Conservation (phyloP, 1,140 invertebrate genomes). For the Notospermus geniculatus region DNA sequence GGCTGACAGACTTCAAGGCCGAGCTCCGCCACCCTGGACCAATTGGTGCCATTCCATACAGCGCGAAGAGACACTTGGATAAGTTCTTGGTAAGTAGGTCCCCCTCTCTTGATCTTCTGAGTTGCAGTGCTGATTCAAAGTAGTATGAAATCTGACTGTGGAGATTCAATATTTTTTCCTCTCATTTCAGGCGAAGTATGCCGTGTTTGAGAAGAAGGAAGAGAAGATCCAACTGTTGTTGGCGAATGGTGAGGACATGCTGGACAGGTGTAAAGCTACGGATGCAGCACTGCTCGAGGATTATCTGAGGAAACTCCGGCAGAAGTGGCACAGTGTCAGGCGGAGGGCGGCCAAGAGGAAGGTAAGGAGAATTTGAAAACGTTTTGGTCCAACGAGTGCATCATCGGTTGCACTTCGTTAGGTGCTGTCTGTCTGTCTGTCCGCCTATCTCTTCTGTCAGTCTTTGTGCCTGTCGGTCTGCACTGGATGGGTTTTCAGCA, state of each 20-base stretch:
- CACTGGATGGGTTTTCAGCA: no score
- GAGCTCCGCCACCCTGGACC: conserved; percentile 90
- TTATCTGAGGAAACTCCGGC: conserved; percentile 83
- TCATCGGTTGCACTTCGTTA: no score
- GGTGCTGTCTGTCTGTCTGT: no score
- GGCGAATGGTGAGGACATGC: conserved; percentile 87
- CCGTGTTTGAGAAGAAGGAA: conserved; percentile 85
- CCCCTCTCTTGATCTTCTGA: no score
- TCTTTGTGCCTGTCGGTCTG: no score
- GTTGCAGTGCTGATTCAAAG: no score
- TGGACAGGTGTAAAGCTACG: conserved; percentile 73
- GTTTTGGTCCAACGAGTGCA: no score
- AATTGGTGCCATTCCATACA: conserved; percentile 93
- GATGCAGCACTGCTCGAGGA: conserved; percentile 81
- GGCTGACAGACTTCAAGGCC: conserved; percentile 89
- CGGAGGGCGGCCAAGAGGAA: conserved; percentile 80
- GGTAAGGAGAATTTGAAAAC: conserved; percentile 31
- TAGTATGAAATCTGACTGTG: no score
- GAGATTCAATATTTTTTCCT: conserved; percentile 9
- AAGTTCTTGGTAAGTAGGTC: conserved; percentile 77
- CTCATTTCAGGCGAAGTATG: conserved; percentile 71
- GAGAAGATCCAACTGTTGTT: conserved; percentile 87
- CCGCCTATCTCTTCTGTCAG: no score
- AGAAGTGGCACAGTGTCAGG: conserved; percentile 86
- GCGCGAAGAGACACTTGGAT: conserved; percentile 92